Base-by-base conservation (phyloP, 2,888 invertebrate species). In the Drosophila paramelanica region DNA sequence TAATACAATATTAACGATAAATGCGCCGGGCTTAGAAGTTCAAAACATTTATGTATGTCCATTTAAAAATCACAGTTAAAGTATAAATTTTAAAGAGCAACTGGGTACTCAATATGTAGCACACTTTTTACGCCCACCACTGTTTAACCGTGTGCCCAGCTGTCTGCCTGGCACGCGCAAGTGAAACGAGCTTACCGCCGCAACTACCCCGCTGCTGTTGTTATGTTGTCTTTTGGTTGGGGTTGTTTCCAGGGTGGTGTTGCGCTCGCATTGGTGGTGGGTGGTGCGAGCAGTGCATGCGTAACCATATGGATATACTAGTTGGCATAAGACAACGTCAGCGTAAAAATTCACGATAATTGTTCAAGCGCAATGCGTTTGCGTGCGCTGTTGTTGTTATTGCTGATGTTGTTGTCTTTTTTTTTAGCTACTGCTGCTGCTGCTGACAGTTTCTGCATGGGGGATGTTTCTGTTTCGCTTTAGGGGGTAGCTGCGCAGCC, bases 251-350 rank as follows among this genome's bases (percentile, higher is more conserved):
- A 55, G 52, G 41, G 33, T 65, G 47, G 52, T 41, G 52, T 6
- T 51, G 45, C 39, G 20, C 17, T 39, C 46, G 20, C 52, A 61
- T 42, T 56, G 61, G 67, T 71, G 77, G 59, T 62, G 67, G 52
- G 81, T 75, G 79, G 33, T 68, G 71, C 81, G 38, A 62, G 85
- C 77, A 81, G 81, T 85, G 86, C 83, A 81, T 83, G 81, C 83
- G 81, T 82, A 80, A 67, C 79, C 77, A 77, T 79, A 78, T 70
- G 72, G 65, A 23, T 23, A 27, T 38, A 49, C 36, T 52, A 5
- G 10, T n/a, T 2, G 43, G 20, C 14, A 47, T 5, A 50, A 13
- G 2, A 58, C 53, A 53, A 33, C 56, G 56, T 47, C 56, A 43
- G 52, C 42, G 23, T 55, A 36, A 36, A 43, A 55, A 41, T 39